Evolutionary conservation across 2,888 invertebrate species (phyloP).

Genomic region (Erebia palarica): DNA sequence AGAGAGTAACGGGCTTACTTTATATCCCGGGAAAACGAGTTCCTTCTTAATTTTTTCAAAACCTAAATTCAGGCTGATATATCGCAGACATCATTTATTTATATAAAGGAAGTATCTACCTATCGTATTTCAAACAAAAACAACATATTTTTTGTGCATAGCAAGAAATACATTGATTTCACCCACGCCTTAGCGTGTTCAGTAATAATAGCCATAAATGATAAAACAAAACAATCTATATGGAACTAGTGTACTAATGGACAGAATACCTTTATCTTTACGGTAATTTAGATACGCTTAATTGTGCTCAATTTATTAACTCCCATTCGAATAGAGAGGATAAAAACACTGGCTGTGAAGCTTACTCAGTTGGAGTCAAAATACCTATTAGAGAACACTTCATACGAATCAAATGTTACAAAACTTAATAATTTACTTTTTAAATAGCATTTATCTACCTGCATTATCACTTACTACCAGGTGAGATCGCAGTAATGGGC

Average conservation of each 20-base stretch:
- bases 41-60: no score
- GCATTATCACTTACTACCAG: no score
- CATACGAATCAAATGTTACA: background rate
- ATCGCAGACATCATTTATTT: no score
- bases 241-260: conserved; percentile 27
- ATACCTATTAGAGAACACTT: background rate
- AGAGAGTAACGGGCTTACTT: background rate
- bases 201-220: conserved; percentile 9
- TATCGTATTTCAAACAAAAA: no score
- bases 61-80: no score
- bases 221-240: conserved; percentile 24
- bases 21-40: no score
- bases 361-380: conserved; percentile 4
- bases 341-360: conserved; percentile 13
- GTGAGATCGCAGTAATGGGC: no score
- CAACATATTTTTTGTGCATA: background rate
- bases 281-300: conserved; percentile 28
- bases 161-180: background rate
- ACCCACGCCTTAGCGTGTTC: conserved; percentile 13
- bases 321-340: conserved; percentile 14
- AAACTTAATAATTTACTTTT: background rate
- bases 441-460: no score
- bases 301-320: conserved; percentile 26
- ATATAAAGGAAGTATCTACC: no score
- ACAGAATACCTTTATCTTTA: conserved; percentile 26